These are phyloP conservation scores for Cotesia chilonis DNA, from an alignment of 1,140 invertebrate genomes.

Conservation along the genomic window DNA sequence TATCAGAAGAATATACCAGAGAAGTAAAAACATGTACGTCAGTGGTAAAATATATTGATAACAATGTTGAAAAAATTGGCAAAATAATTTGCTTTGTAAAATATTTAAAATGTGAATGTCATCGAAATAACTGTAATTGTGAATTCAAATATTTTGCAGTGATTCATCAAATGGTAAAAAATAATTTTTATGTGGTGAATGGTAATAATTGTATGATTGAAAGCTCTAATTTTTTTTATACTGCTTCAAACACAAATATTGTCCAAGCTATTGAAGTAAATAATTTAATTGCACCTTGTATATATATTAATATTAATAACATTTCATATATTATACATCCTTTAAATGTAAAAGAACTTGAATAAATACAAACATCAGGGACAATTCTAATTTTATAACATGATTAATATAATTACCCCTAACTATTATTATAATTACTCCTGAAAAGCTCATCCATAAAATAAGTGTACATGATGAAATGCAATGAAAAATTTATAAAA, in stretches of 20 bases:
- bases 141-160: constrained; percentile 7
- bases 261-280: neutral
- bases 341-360: no score
- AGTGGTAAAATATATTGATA: constrained; percentile 2
- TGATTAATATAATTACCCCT: no score
- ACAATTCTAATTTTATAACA: no score
- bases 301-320: constrained; percentile 2
- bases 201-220: neutral
- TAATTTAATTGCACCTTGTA: constrained; percentile 6
- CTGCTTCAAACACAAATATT: neutral
- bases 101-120: neutral
- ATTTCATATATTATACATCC: no score
- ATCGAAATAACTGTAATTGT: neutral
- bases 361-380: no score
- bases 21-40: constrained; percentile 3
- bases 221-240: neutral
- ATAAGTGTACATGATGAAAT: no score
- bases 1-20: constrained; percentile 3
- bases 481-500: no score
- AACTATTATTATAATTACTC: no score
- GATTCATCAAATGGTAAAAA: neutral
- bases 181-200: neutral
- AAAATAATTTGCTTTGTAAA: constrained; percentile 12
- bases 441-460: no score
- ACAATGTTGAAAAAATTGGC: constrained; percentile 7